Conservation (phyloP, 2,888 invertebrate species). For the Molanna angustata region DNA sequence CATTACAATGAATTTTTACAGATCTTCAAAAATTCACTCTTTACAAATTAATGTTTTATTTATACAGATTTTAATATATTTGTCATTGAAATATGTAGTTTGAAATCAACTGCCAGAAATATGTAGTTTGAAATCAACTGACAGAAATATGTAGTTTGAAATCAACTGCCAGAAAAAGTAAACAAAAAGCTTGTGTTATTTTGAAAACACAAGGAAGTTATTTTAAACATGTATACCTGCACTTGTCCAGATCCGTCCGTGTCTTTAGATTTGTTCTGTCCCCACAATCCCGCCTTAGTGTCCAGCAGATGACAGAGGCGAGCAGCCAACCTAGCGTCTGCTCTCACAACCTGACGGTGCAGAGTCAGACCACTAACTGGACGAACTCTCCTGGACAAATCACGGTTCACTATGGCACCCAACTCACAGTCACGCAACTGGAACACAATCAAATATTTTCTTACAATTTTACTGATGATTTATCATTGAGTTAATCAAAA, state of each 20-base stretch:
- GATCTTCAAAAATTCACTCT: too few species aligned
- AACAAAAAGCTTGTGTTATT: too few species aligned
- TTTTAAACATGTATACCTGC: slow-evolving; percentile 1
- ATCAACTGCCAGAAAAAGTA: too few species aligned
- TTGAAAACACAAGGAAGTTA: too few species aligned
- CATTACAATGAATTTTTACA: too few species aligned
- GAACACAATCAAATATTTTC: slow-evolving; percentile 36
- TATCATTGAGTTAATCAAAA: too few species aligned
- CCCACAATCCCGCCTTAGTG: slow-evolving; percentile 79
- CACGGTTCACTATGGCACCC: slow-evolving; percentile 95
- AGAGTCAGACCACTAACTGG: slow-evolving; percentile 88
- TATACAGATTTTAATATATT: too few species aligned
- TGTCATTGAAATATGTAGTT: too few species aligned
- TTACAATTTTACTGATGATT: not conserved
- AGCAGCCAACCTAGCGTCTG: slow-evolving; percentile 90
- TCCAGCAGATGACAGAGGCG: slow-evolving; percentile 90
- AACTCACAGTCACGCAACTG: slow-evolving; percentile 87
- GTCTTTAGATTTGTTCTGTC: slow-evolving; percentile 34
- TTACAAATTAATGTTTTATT: too few species aligned
- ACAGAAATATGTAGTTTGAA: too few species aligned
- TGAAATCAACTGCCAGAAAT: too few species aligned
- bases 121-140: too few species aligned
- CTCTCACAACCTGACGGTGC: slow-evolving; percentile 82
- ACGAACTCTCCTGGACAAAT: slow-evolving; percentile 90
- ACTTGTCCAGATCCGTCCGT: slow-evolving; percentile 8